Percentiles rank a stretch among this genome's conserved stretches.
Evolutionary conservation across 2,888 invertebrate genomes (phyloP).

Genomic region (Aleiodes alternator): DNA sequence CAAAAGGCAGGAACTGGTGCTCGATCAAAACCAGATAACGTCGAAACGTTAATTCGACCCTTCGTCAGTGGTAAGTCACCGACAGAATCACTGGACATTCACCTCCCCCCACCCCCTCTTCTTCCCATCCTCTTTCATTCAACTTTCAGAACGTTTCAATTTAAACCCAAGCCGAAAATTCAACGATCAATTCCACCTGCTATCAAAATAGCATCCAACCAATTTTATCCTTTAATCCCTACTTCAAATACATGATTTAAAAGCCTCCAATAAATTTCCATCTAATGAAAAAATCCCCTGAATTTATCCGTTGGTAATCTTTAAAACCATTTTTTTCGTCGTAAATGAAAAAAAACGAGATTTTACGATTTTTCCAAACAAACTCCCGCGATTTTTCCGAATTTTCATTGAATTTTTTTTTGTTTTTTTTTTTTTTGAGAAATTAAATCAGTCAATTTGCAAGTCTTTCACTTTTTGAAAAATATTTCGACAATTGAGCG

Average conservation of each 20-base stretch:
- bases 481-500: neutral
- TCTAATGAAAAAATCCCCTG: too few species aligned
- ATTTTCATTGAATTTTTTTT: neutral
- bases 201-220: too few species aligned
- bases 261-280: neutral
- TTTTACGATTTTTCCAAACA: neutral
- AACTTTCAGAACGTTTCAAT: slow-evolving; percentile 5
- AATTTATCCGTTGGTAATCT: too few species aligned
- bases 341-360: too few species aligned
- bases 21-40: slow-evolving; percentile 19
- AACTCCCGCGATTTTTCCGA: neutral
- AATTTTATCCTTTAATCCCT: slow-evolving; percentile 4
- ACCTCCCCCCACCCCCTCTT: too few species aligned
- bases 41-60: slow-evolving; percentile 7
- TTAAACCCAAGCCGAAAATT: slow-evolving; percentile 14
- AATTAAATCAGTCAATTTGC: neutral
- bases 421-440: neutral
- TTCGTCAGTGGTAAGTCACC: slow-evolving; percentile 21
- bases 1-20: neutral
- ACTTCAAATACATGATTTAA: slow-evolving; percentile 7
- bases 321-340: too few species aligned
- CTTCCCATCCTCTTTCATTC: too few species aligned
- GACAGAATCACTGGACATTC: slow-evolving; percentile 5
- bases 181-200: neutral
- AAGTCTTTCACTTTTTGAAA: neutral